Conservation (phyloP, 2,888 invertebrate species). For the Tanaodytes sp. region DNA sequence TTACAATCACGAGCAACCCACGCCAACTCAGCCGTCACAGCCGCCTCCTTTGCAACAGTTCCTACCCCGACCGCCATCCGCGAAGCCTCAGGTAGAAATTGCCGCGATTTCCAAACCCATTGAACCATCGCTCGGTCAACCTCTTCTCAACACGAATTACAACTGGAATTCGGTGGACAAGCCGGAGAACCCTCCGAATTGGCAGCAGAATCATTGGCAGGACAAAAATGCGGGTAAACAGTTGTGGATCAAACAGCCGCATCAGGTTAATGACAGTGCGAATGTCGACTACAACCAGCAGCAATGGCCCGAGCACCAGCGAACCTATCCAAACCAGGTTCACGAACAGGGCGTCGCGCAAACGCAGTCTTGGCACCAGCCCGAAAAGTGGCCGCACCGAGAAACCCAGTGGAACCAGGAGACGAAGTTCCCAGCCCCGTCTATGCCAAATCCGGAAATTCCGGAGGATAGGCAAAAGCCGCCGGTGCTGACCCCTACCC, state of each 20-base stretch:
- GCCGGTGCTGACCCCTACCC: conserved; percentile 55
- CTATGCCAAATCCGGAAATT: conserved; percentile 54
- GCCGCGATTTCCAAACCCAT: conserved; percentile 16
- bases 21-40: not conserved
- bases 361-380: conserved; percentile 38
- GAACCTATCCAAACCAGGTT: conserved; percentile 48
- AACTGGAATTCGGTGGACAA: conserved; percentile 60
- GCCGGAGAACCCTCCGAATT: conserved; percentile 56
- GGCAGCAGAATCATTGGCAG: conserved; percentile 66
- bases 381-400: conserved; percentile 54
- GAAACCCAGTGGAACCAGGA: conserved; percentile 49
- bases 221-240: conserved; percentile 57
- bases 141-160: conserved; percentile 59
- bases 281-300: conserved; percentile 56
- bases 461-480: conserved; percentile 60
- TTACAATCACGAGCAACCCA: conserved; percentile 60
- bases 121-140: conserved; percentile 51
- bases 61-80: conserved; percentile 26
- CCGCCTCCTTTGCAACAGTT: conserved; percentile 53
- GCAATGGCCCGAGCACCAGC: conserved; percentile 55
- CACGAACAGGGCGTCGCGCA: conserved; percentile 58
- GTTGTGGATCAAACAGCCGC: conserved; percentile 36
- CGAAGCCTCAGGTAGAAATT: conserved; percentile 36
- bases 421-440: conserved; percentile 57
- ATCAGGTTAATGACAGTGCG: conserved; percentile 38